Evolutionary conservation across 2,797 vertebrate species (phyloP).

Genomic region (Chromobotia macracanthus): DNA sequence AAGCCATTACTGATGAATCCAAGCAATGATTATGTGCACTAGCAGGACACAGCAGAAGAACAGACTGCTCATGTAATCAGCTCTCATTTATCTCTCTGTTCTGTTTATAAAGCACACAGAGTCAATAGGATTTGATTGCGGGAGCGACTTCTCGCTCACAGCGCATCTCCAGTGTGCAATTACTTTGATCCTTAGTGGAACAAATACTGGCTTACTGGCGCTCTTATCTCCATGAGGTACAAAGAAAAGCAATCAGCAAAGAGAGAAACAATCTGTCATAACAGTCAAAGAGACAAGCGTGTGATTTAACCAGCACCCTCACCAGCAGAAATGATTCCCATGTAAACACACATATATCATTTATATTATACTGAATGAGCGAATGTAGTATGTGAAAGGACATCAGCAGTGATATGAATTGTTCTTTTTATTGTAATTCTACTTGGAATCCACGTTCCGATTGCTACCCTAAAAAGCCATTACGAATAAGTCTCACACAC

Average conservation of each 20-base stretch:
- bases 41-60: conserved; percentile 6
- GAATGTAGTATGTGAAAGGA: too few relatives aligned
- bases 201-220: conserved; percentile 12
- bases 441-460: too few relatives aligned
- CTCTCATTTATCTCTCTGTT: conserved; percentile 23
- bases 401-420: too few relatives aligned
- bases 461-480: conserved; percentile 62
- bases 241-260: not conserved
- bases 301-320: too few relatives aligned
- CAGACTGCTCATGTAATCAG: not conserved
- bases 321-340: too few relatives aligned
- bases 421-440: too few relatives aligned
- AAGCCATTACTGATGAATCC: conserved; percentile 13
- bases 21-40: conserved; percentile 6
- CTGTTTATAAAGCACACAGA: conserved; percentile 22
- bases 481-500: conserved; percentile 21
- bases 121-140: conserved; percentile 40
- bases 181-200: conserved; percentile 29
- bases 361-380: too few relatives aligned
- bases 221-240: conserved; percentile 31
- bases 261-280: not conserved
- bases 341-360: too few relatives aligned
- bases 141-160: conserved; percentile 5
- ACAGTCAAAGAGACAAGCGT: not conserved
- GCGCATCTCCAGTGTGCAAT: conserved; percentile 9